Evolutionary conservation across 2,888 invertebrate species (phyloP).

Genomic region (Amaurobius ferox): DNA sequence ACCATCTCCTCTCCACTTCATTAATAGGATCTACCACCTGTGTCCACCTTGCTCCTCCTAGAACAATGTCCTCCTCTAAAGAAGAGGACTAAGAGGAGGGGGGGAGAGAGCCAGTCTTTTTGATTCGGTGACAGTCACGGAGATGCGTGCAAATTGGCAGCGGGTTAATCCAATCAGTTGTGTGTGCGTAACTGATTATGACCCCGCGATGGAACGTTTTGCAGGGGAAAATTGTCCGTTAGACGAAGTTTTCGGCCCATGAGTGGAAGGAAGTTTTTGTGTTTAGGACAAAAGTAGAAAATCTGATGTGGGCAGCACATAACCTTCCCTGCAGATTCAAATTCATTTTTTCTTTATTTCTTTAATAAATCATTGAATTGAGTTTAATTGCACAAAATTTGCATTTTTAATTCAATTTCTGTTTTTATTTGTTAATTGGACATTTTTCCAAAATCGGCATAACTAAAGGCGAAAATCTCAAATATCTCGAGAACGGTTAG

Average conservation of each 20-base stretch:
- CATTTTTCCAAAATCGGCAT: no score
- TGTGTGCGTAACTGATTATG: slow-evolving; percentile 64
- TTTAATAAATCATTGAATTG: no score
- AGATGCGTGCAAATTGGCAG: slow-evolving; percentile 61
- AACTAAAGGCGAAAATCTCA: no score
- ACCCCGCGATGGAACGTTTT: background rate
- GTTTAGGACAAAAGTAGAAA: no score
- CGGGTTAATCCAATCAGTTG: slow-evolving; percentile 54
- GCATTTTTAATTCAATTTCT: no score
- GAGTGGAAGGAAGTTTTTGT: no score
- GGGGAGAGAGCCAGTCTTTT: background rate
- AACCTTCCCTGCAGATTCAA: no score
- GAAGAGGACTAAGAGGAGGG: background rate
- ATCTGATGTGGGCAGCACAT: no score
- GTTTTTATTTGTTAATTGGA: no score
- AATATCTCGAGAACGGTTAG: no score
- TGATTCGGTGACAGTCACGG: slow-evolving; percentile 40
- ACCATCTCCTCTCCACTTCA: slow-evolving; percentile 32
- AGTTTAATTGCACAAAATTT: no score
- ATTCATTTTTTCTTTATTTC: no score
- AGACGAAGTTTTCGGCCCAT: background rate
- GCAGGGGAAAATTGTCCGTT: background rate
- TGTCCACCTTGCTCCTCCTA: background rate
- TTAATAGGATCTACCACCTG: slow-evolving; percentile 36
- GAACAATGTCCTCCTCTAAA: slow-evolving; percentile 32